These are phyloP conservation scores for Ctena decussata DNA, from an alignment of 2,888 invertebrate genomes.

Conservation along the genomic window DNA sequence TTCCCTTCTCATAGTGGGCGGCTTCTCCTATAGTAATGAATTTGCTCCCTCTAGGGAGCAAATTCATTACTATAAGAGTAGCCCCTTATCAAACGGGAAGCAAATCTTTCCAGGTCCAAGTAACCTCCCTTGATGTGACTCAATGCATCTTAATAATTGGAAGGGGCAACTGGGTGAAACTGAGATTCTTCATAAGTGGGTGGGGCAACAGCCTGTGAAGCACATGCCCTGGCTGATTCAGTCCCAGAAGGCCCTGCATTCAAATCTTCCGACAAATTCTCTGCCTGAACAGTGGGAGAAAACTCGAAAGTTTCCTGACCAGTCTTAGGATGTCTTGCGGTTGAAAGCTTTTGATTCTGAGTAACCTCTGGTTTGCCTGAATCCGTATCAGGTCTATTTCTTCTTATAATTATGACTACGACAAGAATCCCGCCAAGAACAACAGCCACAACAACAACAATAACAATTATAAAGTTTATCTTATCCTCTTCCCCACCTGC, in stretches of 20 bases:
- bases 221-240: background rate
- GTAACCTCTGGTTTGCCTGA: background rate
- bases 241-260: background rate
- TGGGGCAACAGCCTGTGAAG: constrained; percentile 5
- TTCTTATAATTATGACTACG: background rate
- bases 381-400: background rate
- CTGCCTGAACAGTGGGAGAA: too few species aligned
- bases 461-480: background rate
- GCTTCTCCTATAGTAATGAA: too few species aligned
- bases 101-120: too few species aligned
- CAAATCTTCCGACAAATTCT: background rate
- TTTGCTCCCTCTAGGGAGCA: too few species aligned
- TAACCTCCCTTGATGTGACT: too few species aligned
- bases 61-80: too few species aligned
- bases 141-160: constrained; percentile 19
- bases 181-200: constrained; percentile 46
- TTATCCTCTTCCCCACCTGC: background rate
- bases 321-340: background rate
- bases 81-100: too few species aligned
- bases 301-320: background rate
- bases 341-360: background rate
- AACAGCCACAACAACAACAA: constrained; percentile 9
- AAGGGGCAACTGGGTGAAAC: constrained; percentile 37
- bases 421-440: background rate
- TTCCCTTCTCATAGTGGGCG: too few species aligned